Evolutionary conservation across 2,113 vertebrate species (phyloP).

Genomic region (Ranitomeya imitator): DNA sequence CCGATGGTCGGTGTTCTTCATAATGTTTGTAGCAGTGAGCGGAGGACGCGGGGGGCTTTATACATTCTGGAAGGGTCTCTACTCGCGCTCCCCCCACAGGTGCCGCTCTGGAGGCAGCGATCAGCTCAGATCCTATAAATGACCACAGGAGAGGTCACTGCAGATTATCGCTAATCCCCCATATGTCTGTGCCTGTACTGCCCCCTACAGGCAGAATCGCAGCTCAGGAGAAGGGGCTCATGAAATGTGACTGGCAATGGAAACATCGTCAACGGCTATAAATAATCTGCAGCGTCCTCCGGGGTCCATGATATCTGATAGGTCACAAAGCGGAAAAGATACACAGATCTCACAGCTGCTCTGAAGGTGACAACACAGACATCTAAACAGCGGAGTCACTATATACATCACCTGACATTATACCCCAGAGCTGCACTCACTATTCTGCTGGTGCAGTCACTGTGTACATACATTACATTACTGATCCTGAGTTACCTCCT

Average conservation of each 20-base stretch:
- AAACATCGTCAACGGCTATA: neutral
- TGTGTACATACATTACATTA: neutral
- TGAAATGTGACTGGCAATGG: neutral
- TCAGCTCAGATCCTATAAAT: constrained; percentile 3
- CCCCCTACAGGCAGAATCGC: neutral
- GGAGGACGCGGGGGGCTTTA: too few relatives aligned
- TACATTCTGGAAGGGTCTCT: neutral
- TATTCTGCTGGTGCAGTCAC: neutral
- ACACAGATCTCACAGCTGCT: neutral
- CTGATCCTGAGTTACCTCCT: neutral
- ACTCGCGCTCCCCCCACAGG: neutral
- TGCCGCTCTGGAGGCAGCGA: neutral
- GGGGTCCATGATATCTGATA: constrained; percentile 17
- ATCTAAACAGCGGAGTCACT: neutral
- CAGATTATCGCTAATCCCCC: constrained; percentile 11
- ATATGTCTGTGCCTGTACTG: neutral
- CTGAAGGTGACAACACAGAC: neutral
- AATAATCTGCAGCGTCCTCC: neutral
- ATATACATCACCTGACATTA: neutral
- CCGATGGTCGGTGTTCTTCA: too few relatives aligned
- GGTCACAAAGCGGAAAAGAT: neutral
- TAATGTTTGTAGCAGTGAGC: too few relatives aligned
- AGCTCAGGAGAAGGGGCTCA: neutral
- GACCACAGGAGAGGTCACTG: neutral
- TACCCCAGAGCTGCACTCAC: neutral